Evolutionary conservation across 1,140 invertebrate genomes (phyloP).

Genomic region (Watersipora subatra): DNA sequence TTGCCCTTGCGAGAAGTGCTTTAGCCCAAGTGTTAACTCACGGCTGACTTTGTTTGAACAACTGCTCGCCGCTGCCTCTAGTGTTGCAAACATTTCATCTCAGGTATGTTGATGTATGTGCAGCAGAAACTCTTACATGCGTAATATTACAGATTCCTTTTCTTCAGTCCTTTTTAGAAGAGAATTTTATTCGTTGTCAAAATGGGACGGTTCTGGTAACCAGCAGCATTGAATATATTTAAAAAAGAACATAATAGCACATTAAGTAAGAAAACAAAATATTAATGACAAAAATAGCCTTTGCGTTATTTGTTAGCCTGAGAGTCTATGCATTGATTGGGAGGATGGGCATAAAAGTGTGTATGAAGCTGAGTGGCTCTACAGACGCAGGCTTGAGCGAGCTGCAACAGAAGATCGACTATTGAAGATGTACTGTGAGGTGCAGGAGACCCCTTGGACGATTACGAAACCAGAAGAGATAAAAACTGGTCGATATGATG

Average conservation of each 20-base stretch:
- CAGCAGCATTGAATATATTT: too few relatives aligned
- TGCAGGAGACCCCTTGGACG: not conserved
- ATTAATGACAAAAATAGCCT: too few relatives aligned
- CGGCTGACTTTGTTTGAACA: not conserved
- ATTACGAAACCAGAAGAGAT: not conserved
- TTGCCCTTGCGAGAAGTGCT: not conserved
- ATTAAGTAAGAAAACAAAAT: too few relatives aligned
- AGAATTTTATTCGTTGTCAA: too few relatives aligned
- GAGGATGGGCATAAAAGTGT: not conserved
- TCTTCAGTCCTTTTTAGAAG: too few relatives aligned
- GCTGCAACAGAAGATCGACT: not conserved
- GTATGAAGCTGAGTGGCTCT: not conserved
- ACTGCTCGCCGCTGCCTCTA: not conserved
- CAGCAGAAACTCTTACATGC: too few relatives aligned
- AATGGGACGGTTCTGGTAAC: too few relatives aligned
- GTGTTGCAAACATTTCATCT: too few relatives aligned
- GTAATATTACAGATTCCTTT: too few relatives aligned
- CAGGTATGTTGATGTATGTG: too few relatives aligned
- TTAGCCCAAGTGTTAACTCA: not conserved
- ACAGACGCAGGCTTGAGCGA: not conserved
- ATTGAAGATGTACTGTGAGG: not conserved
- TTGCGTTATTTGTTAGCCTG: too few relatives aligned
- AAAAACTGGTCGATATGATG: not conserved
- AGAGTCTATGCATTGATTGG: not conserved
- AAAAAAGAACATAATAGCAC: too few relatives aligned